phyloP scores from a whole-genome alignment of 2,797 vertebrate genomes.

The Muscicapa striata region DNA sequence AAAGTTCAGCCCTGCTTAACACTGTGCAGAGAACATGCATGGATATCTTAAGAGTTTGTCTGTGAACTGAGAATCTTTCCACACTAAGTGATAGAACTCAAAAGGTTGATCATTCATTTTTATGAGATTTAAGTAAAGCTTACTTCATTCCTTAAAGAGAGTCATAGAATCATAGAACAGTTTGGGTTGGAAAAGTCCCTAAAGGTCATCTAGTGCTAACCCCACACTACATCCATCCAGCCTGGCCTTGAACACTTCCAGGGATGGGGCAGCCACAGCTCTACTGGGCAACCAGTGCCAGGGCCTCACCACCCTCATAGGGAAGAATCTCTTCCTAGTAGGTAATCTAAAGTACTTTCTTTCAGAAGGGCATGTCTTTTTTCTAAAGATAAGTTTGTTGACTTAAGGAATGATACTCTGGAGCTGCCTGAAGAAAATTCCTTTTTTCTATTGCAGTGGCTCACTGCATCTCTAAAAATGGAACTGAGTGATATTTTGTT shows the following conservation, averaged over 20 bases:
- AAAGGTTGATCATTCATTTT: background rate
- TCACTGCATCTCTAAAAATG: background rate
- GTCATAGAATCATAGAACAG: background rate
- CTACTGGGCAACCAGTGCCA: background rate
- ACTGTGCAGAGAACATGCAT: background rate
- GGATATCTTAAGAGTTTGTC: background rate
- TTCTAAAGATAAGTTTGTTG: background rate
- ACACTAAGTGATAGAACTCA: background rate
- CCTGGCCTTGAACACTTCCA: background rate
- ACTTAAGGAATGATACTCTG: background rate
- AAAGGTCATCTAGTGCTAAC: too few relatives aligned
- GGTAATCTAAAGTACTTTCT: rapidly evolving
- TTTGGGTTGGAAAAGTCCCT: background rate
- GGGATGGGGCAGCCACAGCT: background rate
- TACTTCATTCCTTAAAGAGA: background rate
- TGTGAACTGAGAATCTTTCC: background rate
- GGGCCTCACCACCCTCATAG: background rate
- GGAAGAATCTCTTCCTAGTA: background rate
- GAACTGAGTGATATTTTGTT: background rate
- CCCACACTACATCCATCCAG: background rate
- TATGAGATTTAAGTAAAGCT: background rate
- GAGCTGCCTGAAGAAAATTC: background rate
- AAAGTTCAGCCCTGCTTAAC: background rate
- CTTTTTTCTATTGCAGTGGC: background rate
- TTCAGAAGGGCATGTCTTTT: background rate